A percentile compares a stretch with the other conserved stretches of the same genome.
Conservation (phyloP, 2,888 invertebrate genomes). For the Biston betularia region DNA sequence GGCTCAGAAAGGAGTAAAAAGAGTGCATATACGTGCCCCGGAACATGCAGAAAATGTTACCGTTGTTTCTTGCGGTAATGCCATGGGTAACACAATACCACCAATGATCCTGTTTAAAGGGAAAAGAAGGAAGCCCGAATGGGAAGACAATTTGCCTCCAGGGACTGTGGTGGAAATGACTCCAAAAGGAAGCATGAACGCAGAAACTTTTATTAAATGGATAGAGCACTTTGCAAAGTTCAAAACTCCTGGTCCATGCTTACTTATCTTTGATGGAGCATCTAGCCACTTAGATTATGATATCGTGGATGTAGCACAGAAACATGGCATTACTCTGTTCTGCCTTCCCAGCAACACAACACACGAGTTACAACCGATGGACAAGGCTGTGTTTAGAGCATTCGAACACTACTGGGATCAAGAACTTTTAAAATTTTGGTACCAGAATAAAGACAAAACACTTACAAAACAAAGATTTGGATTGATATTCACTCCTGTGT, state of each 20-base stretch:
- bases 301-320: too few relatives aligned
- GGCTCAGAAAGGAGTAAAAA: conserved; percentile 43
- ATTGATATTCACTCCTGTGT: conserved; percentile 16
- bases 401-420: conserved; percentile 43
- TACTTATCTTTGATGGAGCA: conserved; percentile 48
- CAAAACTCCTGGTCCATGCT: conserved; percentile 39
- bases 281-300: too few relatives aligned
- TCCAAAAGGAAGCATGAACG: too few relatives aligned
- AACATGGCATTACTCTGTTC: conserved; percentile 2
- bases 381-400: not conserved
- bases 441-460: conserved; percentile 11
- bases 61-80: not conserved
- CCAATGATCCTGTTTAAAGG: conserved; percentile 19
- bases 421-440: conserved; percentile 27
- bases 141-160: conserved; percentile 37
- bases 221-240: conserved; percentile 37
- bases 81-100: not conserved
- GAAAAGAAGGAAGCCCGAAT: conserved; percentile 39
- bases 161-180: conserved; percentile 40
- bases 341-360: conserved; percentile 36
- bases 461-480: conserved; percentile 9
- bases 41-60: conserved; percentile 43
- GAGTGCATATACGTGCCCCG: conserved; percentile 42
- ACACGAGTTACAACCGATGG: conserved; percentile 1
- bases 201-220: conserved; percentile 38